Base-by-base conservation (phyloP, 2,113 vertebrate species). In the Polypterus bichir region DNA sequence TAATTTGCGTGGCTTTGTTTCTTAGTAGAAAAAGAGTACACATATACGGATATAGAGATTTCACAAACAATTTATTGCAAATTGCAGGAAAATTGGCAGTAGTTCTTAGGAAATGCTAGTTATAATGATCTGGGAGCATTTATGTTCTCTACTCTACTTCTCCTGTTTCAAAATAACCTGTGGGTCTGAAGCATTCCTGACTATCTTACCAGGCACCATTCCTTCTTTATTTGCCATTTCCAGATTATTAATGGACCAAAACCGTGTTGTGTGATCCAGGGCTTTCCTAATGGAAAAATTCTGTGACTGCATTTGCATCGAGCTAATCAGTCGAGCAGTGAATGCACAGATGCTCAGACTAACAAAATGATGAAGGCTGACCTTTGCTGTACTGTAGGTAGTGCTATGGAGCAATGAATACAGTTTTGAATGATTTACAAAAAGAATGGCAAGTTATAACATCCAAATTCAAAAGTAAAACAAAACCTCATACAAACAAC, bases 181-280 rank as follows among this genome's bases (percentile, higher is more conserved):
- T 61, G 62, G 49, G 62, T 72, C 73, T 63, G 65, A 68, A 58
- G 4, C 65, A 66, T 68, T 63, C 72, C 70, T 57, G 51, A 57
- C 71, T 69, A 69, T 70, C 62, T 59, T 60, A 48, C 11, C n/a
- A 45, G 9, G 44, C n/a, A 45, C 44, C n/a, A 58, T 45, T 68
- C 54, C 72, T 74, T 8, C 73, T 82, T 81, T 76, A 81, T 81
- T 81, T 62, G 71, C 73, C 76, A 80, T 86, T 87, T 87, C 80
- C 83, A 86, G 86, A 81, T 79, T 84, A 84, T 83, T 86, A 87
- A 87, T 87, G 85, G 80, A 76, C 83, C 78, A 81, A 80, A 87
- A 86, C 83, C 79, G 82, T 83, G 79, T 79, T 76, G 80, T 75
- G 81, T 79, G 81, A 87, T 83, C 83, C 79, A 79, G 81, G 83